These are phyloP conservation scores for Myrmecobius fasciatus DNA, from an alignment of 2,113 vertebrate species.

Conservation along the genomic window DNA sequence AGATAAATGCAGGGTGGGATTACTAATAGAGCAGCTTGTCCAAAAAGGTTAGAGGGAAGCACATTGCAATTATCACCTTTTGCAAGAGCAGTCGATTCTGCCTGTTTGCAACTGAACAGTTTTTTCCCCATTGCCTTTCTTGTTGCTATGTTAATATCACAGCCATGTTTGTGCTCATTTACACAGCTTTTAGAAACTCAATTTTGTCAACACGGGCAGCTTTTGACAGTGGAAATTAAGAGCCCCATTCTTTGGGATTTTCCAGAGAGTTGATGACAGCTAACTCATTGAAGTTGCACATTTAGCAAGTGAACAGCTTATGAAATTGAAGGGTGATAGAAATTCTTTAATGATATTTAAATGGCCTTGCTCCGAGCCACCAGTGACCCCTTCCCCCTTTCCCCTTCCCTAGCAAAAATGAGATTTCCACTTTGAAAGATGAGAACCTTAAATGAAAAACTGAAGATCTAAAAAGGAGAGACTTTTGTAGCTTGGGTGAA, in stretches of 20 bases:
- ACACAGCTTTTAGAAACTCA: conserved; percentile 17
- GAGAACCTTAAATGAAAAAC: conserved; percentile 39
- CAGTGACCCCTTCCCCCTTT: conserved; percentile 27
- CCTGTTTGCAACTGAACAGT: conserved; percentile 5
- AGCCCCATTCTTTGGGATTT: conserved; percentile 35
- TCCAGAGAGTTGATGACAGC: conserved; percentile 35
- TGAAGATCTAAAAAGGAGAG: conserved; percentile 19
- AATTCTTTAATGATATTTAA: background rate
- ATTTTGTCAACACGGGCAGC: conserved; percentile 37
- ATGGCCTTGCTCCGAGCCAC: conserved; percentile 34
- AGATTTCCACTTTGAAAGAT: background rate
- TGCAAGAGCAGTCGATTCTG: conserved; percentile 34
- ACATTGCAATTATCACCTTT: background rate
- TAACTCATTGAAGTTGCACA: background rate
- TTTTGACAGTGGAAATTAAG: conserved; percentile 45
- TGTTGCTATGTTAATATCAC: conserved; percentile 46
- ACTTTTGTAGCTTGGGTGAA: background rate
- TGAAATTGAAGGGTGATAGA: background rate
- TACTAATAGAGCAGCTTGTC: background rate
- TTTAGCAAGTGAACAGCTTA: conserved; percentile 5
- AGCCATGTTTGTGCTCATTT: conserved; percentile 29
- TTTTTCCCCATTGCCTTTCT: conserved; percentile 36
- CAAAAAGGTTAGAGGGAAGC: conserved; percentile 24
- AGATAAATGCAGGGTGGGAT: conserved; percentile 37
- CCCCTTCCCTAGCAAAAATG: conserved; percentile 27